These are phyloP conservation scores for Anagyrus pseudococci DNA, from an alignment of 2,888 invertebrate genomes.

Conservation along the genomic window DNA sequence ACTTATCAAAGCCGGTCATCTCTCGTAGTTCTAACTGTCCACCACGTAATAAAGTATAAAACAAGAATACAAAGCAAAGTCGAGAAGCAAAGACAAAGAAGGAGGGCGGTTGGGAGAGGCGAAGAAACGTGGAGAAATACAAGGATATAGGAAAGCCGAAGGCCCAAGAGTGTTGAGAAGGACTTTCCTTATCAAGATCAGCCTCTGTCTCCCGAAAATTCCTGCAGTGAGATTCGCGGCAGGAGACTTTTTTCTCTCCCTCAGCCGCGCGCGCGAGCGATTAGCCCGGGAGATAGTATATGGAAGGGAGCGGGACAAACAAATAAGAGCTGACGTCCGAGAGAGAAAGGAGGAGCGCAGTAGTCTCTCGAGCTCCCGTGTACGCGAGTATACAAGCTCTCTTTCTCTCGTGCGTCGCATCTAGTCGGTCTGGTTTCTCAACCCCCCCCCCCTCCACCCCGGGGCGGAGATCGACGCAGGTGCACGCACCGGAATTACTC, in stretches of 20 bases:
- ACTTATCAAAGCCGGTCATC: no score
- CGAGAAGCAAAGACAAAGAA: background rate
- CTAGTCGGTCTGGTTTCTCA: no score
- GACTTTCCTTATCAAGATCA: slow-evolving; percentile 52
- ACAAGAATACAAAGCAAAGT: slow-evolving; percentile 1
- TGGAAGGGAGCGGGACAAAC: slow-evolving; percentile 51
- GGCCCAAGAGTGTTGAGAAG: no score
- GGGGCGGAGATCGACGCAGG: no score
- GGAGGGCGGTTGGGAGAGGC: no score
- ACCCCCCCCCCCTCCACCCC: no score
- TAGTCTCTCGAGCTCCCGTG: no score
- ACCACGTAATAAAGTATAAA: slow-evolving; percentile 29
- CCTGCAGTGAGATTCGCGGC: slow-evolving; percentile 44
- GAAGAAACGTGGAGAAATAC: slow-evolving; percentile 13
- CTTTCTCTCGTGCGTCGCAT: no score
- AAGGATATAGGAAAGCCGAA: background rate
- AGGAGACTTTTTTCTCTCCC: slow-evolving; percentile 48
- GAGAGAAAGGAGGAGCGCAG: no score
- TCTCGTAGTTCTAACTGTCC: no score
- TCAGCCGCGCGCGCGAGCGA: slow-evolving; percentile 49
- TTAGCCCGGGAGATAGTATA: slow-evolving; percentile 55
- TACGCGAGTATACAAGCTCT: no score
- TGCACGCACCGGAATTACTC: no score
- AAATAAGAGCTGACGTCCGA: slow-evolving; percentile 55
- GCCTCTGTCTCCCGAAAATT: slow-evolving; percentile 52